These are phyloP conservation scores for Lerista edwardsae DNA, from an alignment of 2,797 vertebrate species.

Conservation along the genomic window DNA sequence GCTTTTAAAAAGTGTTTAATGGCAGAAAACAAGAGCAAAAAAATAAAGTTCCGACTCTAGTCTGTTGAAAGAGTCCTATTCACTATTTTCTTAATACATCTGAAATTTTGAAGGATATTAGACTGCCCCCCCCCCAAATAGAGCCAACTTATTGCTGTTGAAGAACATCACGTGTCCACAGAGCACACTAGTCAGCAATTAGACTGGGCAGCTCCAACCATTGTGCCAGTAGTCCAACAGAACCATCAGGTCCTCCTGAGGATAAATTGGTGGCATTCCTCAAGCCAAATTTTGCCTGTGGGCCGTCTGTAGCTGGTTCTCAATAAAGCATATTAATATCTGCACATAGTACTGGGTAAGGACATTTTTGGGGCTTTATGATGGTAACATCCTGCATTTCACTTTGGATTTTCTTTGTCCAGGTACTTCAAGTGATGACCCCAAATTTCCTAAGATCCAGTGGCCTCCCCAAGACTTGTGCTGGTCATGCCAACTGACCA, in stretches of 20 bases:
- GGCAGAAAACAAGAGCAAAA: not conserved
- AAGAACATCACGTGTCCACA: not conserved
- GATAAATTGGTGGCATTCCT: not conserved
- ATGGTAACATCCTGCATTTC: not conserved
- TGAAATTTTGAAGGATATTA: not conserved
- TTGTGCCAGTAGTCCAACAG: not conserved
- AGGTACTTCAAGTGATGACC: conserved; percentile 89
- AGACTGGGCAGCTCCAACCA: not conserved
- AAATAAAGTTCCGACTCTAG: not conserved
- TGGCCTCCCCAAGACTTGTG: conserved; percentile 88
- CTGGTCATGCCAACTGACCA: conserved; percentile 80
- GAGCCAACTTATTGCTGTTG: not conserved
- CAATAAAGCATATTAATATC: not conserved
- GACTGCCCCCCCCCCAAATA: too few species aligned
- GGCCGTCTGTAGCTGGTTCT: not conserved
- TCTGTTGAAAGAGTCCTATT: too few species aligned
- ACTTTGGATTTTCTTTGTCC: not conserved
- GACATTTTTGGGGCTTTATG: not conserved
- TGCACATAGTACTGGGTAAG: not conserved
- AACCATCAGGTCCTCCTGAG: not conserved
- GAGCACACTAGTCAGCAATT: not conserved
- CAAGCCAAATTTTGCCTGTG: not conserved
- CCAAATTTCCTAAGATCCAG: conserved; percentile 91
- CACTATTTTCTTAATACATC: not conserved
- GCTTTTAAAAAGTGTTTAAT: not conserved